Evolutionary conservation across 2,113 vertebrate genomes (phyloP).

Genomic region (Perca flavescens): DNA sequence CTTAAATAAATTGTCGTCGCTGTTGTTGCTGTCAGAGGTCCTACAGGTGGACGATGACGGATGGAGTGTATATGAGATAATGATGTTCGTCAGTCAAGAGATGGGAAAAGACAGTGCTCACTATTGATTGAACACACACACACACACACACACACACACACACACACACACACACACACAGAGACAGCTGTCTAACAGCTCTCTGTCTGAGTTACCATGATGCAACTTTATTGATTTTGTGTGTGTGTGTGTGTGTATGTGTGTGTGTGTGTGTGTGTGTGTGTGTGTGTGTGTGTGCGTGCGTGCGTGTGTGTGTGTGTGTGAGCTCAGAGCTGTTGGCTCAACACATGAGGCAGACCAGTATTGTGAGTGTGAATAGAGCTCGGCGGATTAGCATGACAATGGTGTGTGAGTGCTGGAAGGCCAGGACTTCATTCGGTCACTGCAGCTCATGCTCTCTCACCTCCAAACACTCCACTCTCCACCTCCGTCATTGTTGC

Average conservation of each 20-base stretch:
- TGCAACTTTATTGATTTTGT: background rate
- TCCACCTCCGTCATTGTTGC: background rate
- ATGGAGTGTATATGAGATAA: too few species aligned
- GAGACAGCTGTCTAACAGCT: background rate
- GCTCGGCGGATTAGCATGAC: slow-evolving; percentile 74
- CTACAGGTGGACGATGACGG: background rate
- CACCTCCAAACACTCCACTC: slow-evolving; percentile 26
- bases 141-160: too few species aligned
- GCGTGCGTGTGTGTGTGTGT: background rate
- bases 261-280: too few species aligned
- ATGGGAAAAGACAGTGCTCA: background rate
- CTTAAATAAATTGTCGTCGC: too few species aligned
- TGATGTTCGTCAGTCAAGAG: background rate
- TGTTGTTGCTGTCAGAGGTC: too few species aligned
- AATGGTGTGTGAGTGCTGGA: slow-evolving; percentile 64
- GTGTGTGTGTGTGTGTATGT: background rate
- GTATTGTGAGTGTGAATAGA: slow-evolving; percentile 57
- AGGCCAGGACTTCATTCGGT: slow-evolving; percentile 48
- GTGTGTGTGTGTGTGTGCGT: too few species aligned
- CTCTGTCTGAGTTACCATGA: background rate
- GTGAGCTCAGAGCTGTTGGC: slow-evolving; percentile 11
- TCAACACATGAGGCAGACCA: slow-evolving; percentile 28
- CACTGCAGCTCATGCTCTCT: slow-evolving; percentile 34
- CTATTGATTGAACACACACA: background rate
- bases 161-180: background rate